Percentiles rank a stretch among this genome's conserved stretches.
Evolutionary conservation across 2,888 invertebrate species (phyloP).

Genomic region (Bruchidius siliquastri): DNA sequence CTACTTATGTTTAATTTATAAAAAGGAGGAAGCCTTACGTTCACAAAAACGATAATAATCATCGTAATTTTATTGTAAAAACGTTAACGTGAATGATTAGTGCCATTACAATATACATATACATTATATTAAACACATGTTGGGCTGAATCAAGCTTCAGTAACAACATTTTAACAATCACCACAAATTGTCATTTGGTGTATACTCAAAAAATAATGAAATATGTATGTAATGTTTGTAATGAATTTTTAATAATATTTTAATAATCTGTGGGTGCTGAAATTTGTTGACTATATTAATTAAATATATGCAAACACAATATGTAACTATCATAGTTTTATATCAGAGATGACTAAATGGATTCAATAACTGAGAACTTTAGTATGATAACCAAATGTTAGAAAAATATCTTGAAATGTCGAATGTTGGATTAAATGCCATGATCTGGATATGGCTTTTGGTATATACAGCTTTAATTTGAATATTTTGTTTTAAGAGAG

Average conservation of each 20-base stretch:
- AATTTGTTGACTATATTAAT: neutral
- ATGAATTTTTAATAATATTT: neutral
- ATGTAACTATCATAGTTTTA: neutral
- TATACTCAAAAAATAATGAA: neutral
- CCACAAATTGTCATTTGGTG: neutral
- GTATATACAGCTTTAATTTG: constrained; percentile 33
- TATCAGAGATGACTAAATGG: neutral
- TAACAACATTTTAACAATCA: neutral
- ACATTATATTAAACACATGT: neutral
- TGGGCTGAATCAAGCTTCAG: neutral
- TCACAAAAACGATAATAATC: neutral
- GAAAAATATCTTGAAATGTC: neutral
- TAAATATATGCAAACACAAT: too few relatives aligned
- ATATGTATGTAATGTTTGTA: neutral
- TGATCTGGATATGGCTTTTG: constrained; percentile 18
- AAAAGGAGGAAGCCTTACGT: neutral
- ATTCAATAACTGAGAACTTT: neutral
- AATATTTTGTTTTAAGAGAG: constrained; percentile 22
- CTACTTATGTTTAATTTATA: too few relatives aligned
- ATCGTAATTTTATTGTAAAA: neutral
- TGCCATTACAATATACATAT: neutral
- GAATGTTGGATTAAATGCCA: constrained; percentile 6
- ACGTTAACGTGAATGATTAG: neutral
- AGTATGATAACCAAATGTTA: neutral
- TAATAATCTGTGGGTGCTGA: neutral